Percentiles rank a stretch among this genome's conserved stretches.
phyloP scores from a whole-genome alignment of 2,888 invertebrate genomes.

The Mimachlamys varia region DNA sequence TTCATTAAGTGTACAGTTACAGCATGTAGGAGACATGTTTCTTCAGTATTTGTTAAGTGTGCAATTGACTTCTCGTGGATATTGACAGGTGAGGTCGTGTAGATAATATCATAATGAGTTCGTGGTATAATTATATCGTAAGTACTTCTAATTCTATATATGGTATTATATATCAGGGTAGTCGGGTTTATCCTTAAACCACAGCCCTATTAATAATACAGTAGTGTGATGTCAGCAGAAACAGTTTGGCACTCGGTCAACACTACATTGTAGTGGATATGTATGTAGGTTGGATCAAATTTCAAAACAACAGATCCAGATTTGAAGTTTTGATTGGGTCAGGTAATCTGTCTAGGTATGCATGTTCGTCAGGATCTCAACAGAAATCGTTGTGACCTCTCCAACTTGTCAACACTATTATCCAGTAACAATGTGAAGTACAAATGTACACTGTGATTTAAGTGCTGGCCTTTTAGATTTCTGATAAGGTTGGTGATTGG shows the following conservation, averaged over 20 bases:
- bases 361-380: not conserved
- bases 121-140: not conserved
- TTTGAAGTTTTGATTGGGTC: constrained; percentile 1
- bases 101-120: not conserved
- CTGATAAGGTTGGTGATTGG: not conserved
- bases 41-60: constrained; percentile 3
- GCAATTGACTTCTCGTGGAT: not conserved
- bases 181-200: not conserved
- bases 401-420: not conserved
- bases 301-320: not conserved
- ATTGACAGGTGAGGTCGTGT: not conserved
- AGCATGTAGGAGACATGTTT: not conserved
- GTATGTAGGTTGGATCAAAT: not conserved
- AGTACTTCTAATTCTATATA: not conserved
- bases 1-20: not conserved
- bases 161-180: not conserved
- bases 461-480: not conserved
- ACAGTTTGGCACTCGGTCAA: not conserved
- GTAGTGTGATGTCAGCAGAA: not conserved
- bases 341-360: constrained; percentile 6
- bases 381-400: not conserved
- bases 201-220: not conserved
- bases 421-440: not conserved
- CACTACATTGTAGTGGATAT: not conserved
- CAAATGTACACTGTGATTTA: not conserved